Evolutionary conservation across 2,888 invertebrate species (phyloP).

Genomic region (Artemia sp.): DNA sequence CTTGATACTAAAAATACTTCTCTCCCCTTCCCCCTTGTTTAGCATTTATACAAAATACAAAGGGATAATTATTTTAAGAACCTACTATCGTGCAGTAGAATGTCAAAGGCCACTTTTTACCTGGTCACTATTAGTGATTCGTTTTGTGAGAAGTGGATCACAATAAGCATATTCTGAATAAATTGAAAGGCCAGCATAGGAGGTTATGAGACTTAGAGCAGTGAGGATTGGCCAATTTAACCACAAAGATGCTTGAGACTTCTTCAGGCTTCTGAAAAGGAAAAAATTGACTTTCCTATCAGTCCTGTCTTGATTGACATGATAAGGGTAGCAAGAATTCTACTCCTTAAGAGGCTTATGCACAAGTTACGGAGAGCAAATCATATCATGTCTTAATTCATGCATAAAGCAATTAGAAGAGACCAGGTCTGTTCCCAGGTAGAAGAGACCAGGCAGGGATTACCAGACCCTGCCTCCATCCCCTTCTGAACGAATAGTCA

Average conservation of each 20-base stretch:
- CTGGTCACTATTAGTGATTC: conserved; percentile 53
- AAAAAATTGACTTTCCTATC: neutral
- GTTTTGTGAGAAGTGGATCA: conserved; percentile 49
- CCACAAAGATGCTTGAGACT: conserved; percentile 56
- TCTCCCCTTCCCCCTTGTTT: too few relatives aligned
- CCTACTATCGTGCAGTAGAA: neutral
- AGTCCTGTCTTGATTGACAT: neutral
- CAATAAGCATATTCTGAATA: conserved; percentile 65
- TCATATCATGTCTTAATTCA: too few relatives aligned
- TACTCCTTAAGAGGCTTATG: neutral
- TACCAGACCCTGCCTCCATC: too few relatives aligned
- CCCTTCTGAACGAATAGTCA: too few relatives aligned
- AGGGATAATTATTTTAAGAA: too few relatives aligned
- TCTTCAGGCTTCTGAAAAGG: conserved; percentile 36
- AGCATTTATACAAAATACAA: too few relatives aligned
- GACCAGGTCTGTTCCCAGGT: too few relatives aligned
- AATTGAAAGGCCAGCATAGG: conserved; percentile 58
- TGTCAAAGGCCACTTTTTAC: conserved; percentile 28
- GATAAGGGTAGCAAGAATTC: neutral
- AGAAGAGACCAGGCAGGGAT: too few relatives aligned
- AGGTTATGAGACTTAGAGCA: conserved; percentile 50
- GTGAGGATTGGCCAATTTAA: conserved; percentile 61
- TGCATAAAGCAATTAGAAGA: too few relatives aligned
- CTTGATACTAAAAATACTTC: too few relatives aligned
- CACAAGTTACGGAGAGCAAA: neutral